Conservation (phyloP, 2,113 vertebrate species). For the Lagenorhynchus albirostris region DNA sequence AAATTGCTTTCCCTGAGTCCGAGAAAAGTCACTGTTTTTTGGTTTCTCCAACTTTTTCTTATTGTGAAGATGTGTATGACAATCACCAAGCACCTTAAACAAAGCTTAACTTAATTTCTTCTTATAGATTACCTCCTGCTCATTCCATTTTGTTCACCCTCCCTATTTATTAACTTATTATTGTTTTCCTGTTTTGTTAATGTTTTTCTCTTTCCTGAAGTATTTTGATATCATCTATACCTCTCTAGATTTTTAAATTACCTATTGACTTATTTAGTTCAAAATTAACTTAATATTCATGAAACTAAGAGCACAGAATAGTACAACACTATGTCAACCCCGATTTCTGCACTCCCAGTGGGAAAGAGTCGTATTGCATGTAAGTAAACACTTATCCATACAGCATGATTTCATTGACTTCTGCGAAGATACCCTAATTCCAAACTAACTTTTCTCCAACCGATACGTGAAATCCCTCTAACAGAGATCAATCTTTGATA, state of each 20-base stretch:
- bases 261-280: neutral
- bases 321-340: neutral
- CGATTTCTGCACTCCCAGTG: neutral
- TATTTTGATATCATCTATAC: neutral
- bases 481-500: neutral
- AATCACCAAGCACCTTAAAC: neutral
- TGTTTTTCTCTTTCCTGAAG: neutral
- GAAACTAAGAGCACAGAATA: neutral
- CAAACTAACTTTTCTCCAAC: neutral
- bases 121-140: neutral
- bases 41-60: neutral
- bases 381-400: neutral
- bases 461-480: neutral
- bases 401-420: neutral
- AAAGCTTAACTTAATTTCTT: neutral
- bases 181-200: neutral
- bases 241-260: neutral
- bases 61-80: neutral
- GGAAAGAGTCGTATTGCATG: neutral
- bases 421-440: slow-evolving; percentile 3
- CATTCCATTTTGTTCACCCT: neutral
- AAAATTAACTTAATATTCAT: neutral
- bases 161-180: neutral
- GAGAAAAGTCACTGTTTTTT: neutral
- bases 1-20: neutral